These are phyloP conservation scores for Schizopygopsis pylzovi DNA, from an alignment of 2,797 vertebrate species.

Conservation along the genomic window DNA sequence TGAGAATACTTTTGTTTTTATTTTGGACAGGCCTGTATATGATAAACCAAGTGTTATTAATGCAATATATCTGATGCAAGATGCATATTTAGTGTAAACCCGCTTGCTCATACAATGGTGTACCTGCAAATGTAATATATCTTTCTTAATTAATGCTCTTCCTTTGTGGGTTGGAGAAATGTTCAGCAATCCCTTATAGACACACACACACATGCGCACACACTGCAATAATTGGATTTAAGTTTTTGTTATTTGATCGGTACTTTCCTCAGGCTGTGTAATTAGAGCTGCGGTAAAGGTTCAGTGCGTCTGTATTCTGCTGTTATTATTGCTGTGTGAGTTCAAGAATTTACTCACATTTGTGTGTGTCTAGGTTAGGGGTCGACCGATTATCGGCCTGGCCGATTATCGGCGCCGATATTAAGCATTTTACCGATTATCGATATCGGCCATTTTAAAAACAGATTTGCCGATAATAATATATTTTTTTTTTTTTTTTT, in stretches of 20 bases:
- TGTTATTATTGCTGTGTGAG: conserved; percentile 32
- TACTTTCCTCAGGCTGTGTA: conserved; percentile 49
- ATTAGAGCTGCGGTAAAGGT: conserved; percentile 41
- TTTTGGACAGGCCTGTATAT: conserved; percentile 40
- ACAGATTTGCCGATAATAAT: too few relatives aligned
- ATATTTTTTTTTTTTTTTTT: too few relatives aligned
- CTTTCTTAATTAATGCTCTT: conserved; percentile 49
- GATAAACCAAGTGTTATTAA: conserved; percentile 28
- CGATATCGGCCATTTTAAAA: too few relatives aligned
- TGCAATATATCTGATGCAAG: conserved; percentile 9
- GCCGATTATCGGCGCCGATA: too few relatives aligned
- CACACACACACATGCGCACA: conserved; percentile 17
- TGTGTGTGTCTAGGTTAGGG: too few relatives aligned
- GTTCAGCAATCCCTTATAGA: conserved; percentile 8
- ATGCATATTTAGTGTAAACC: conserved; percentile 14
- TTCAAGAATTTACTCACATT: not conserved
- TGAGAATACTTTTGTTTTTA: conserved; percentile 25
- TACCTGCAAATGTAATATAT: conserved; percentile 47
- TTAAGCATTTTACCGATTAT: too few relatives aligned
- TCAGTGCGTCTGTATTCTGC: conserved; percentile 29
- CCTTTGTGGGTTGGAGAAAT: conserved; percentile 32
- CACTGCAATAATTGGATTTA: conserved; percentile 37
- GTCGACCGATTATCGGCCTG: too few relatives aligned
- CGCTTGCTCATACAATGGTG: not conserved
- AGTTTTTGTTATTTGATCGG: conserved; percentile 41